These are phyloP conservation scores for Andrena praecox DNA, from an alignment of 2,888 invertebrate genomes.

Conservation along the genomic window DNA sequence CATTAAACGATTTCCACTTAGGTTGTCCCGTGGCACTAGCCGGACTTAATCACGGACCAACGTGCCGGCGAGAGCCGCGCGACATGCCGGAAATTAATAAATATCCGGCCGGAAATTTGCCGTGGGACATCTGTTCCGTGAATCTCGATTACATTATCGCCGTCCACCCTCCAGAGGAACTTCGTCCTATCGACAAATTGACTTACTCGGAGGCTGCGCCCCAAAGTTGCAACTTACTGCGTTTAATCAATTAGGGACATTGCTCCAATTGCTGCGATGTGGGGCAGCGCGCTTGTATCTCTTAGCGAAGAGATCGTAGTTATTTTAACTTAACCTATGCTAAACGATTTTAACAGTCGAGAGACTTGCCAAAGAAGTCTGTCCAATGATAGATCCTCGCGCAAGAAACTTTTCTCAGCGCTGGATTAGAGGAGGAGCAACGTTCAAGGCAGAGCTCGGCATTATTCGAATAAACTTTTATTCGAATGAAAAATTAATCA, in stretches of 20 bases:
- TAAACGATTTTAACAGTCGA: no score
- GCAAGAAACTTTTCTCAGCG: no score
- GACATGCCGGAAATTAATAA: conserved; percentile 66
- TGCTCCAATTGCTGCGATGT: not conserved
- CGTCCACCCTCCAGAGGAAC: not conserved
- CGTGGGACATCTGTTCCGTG: conserved; percentile 26
- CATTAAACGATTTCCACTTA: conserved; percentile 27
- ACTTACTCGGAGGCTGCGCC: not conserved
- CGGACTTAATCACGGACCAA: conserved; percentile 48
- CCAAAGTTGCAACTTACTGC: not conserved
- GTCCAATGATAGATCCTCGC: no score
- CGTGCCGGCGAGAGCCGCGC: not conserved
- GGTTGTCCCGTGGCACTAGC: not conserved
- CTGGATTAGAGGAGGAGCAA: no score
- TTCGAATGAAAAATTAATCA: no score
- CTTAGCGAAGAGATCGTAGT: no score
- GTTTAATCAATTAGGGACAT: not conserved
- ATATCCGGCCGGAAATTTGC: conserved; percentile 63
- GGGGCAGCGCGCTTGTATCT: no score
- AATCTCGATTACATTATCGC: conserved; percentile 38
- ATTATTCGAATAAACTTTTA: no score
- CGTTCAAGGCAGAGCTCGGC: no score
- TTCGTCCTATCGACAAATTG: conserved; percentile 6
- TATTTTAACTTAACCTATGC: no score
- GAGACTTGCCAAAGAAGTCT: no score